Conservation (phyloP, 2,113 vertebrate species). For the Eretmochelys imbricata region DNA sequence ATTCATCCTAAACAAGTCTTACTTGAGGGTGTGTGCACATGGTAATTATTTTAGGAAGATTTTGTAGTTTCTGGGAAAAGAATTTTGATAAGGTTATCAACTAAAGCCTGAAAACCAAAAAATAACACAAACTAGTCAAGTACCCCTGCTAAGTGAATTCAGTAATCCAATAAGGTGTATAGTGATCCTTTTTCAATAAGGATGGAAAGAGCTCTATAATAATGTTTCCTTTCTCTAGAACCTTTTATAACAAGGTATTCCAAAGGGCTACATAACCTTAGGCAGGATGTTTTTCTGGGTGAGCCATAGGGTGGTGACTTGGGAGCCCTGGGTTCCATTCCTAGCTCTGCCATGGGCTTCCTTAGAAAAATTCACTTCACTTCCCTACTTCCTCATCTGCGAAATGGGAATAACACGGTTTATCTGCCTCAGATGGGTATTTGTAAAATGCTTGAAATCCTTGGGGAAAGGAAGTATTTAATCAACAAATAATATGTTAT, state of each 20-base stretch:
- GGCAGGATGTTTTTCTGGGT: too few relatives aligned
- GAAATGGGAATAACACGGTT: neutral
- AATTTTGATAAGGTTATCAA: neutral
- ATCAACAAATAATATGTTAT: too few relatives aligned
- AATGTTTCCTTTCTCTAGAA: too few relatives aligned
- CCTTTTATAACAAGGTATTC: too few relatives aligned
- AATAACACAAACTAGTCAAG: neutral
- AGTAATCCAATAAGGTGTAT: too few relatives aligned
- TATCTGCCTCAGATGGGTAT: too few relatives aligned
- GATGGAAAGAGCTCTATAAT: too few relatives aligned
- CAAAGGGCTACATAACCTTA: too few relatives aligned
- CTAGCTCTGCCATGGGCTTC: neutral
- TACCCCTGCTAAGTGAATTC: neutral
- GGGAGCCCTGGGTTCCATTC: neutral
- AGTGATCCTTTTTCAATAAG: too few relatives aligned
- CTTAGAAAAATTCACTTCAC: neutral
- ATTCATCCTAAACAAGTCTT: neutral
- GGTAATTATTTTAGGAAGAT: slow-evolving; percentile 12
- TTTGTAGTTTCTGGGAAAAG: neutral
- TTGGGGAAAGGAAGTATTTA: too few relatives aligned
- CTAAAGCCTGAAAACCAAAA: slow-evolving; percentile 13
- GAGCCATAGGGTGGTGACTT: neutral
- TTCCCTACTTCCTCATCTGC: neutral
- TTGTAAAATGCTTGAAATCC: too few relatives aligned
- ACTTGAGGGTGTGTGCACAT: neutral